Conservation (phyloP, 2,888 invertebrate genomes). For the Aphodius sticticus region DNA sequence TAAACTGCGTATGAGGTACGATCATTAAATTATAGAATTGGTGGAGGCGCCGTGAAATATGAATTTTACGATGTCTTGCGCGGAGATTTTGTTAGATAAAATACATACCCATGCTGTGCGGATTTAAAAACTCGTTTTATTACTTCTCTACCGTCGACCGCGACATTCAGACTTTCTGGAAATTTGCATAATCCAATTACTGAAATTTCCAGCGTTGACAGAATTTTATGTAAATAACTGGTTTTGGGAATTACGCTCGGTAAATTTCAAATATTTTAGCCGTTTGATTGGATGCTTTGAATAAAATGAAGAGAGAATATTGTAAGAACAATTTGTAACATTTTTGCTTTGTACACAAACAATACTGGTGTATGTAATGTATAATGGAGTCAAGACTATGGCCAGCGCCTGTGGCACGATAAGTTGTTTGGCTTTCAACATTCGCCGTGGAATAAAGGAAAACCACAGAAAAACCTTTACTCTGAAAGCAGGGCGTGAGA, state of each 20-base stretch:
- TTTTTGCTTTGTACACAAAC: no score
- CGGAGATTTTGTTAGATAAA: neutral
- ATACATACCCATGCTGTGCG: neutral
- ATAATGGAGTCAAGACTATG: no score
- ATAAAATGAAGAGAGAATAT: neutral
- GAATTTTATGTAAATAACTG: neutral
- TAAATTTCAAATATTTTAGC: neutral
- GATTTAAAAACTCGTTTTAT: neutral
- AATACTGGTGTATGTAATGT: no score
- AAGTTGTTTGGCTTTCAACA: no score
- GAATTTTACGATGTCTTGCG: neutral
- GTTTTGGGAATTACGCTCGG: neutral
- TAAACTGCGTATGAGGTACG: neutral
- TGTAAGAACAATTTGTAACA: no score
- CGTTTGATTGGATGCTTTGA: neutral
- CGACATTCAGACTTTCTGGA: neutral
- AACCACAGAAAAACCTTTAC: no score
- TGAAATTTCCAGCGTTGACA: neutral
- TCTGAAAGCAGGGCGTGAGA: no score
- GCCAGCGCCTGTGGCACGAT: no score
- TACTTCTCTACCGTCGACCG: neutral
- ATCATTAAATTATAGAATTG: neutral
- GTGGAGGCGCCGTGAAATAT: neutral
- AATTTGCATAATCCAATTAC: neutral
- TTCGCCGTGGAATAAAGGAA: no score